Evolutionary conservation across 2,888 invertebrate species (phyloP).

Genomic region (Yponomeuta cagnagella): DNA sequence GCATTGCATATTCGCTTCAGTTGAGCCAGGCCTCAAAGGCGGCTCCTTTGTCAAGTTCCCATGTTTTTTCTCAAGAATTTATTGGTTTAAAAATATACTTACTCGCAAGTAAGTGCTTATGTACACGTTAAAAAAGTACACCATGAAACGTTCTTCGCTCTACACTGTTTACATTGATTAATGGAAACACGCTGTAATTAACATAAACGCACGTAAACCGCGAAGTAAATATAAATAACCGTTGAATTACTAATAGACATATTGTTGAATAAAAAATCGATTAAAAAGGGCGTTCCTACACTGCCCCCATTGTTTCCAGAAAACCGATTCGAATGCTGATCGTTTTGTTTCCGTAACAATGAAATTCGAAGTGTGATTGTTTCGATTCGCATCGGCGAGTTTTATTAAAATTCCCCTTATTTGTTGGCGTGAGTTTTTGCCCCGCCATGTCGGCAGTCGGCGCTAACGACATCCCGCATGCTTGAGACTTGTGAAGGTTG

Average conservation of each 20-base stretch:
- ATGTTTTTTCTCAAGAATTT: background rate
- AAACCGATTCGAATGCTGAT: constrained; percentile 26
- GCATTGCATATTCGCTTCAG: too few species aligned
- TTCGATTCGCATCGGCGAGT: constrained; percentile 48
- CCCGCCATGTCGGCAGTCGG: constrained; percentile 23
- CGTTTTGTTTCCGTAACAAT: constrained; percentile 46
- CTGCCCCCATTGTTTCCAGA: constrained; percentile 34
- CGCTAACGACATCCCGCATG: constrained; percentile 34
- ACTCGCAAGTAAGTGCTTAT: too few species aligned
- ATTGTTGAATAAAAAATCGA: background rate
- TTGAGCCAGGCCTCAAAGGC: background rate
- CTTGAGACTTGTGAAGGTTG: constrained; percentile 21
- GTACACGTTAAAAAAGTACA: too few species aligned
- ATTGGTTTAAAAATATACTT: background rate
- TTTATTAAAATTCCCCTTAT: constrained; percentile 60
- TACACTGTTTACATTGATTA: background rate
- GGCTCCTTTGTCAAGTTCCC: background rate
- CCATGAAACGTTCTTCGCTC: background rate
- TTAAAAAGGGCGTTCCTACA: constrained; percentile 7
- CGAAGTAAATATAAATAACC: background rate
- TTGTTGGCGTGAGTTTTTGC: constrained; percentile 38
- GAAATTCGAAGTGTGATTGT: constrained; percentile 50
- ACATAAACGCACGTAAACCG: background rate
- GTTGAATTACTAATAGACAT: constrained; percentile 1
- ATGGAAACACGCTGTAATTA: background rate